Evolutionary conservation across 2,113 vertebrate genomes (phyloP).

Genomic region (Takifugu bimaculatus): DNA sequence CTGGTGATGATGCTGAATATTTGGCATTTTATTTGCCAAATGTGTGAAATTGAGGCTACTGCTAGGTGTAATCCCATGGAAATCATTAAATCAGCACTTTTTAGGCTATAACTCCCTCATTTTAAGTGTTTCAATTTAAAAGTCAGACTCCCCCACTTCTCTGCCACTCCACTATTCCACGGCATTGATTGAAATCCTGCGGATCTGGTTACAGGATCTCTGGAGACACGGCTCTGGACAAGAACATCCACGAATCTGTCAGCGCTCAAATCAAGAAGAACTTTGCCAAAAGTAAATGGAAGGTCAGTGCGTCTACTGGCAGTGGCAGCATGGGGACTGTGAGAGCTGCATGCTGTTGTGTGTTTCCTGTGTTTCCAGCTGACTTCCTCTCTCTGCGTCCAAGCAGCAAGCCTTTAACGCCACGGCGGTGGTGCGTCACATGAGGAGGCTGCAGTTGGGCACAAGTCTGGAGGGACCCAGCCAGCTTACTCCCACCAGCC

Average conservation of each 20-base stretch:
- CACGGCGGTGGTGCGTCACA: constrained; percentile 94
- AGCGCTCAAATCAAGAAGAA: constrained; percentile 98
- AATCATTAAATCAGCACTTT: too few relatives aligned
- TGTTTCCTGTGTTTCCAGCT: constrained; percentile 5
- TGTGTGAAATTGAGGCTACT: too few relatives aligned
- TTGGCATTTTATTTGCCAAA: too few relatives aligned
- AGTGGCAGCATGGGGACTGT: constrained; percentile 12
- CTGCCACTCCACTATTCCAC: too few relatives aligned
- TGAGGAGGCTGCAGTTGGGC: constrained; percentile 92
- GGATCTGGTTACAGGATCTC: constrained; percentile 82
- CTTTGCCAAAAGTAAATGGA: constrained; percentile 99
- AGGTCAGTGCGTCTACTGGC: constrained; percentile 78
- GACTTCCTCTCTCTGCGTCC: neutral
- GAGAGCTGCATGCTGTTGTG: constrained; percentile 10
- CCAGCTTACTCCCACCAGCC: constrained; percentile 79
- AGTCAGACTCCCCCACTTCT: too few relatives aligned
- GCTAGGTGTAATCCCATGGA: too few relatives aligned
- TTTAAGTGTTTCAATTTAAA: too few relatives aligned
- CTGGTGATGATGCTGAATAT: too few relatives aligned
- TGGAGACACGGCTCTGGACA: constrained; percentile 93
- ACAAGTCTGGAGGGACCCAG: constrained; percentile 87
- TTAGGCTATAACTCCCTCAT: too few relatives aligned
- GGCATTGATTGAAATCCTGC: neutral
- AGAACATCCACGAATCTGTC: constrained; percentile 98
- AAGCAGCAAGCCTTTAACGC: constrained; percentile 96